Evolutionary conservation across 2,888 invertebrate species (phyloP), one percentile per base, ranked within the genome.

Genomic region (Nasonovia ribisnigri): DNA sequence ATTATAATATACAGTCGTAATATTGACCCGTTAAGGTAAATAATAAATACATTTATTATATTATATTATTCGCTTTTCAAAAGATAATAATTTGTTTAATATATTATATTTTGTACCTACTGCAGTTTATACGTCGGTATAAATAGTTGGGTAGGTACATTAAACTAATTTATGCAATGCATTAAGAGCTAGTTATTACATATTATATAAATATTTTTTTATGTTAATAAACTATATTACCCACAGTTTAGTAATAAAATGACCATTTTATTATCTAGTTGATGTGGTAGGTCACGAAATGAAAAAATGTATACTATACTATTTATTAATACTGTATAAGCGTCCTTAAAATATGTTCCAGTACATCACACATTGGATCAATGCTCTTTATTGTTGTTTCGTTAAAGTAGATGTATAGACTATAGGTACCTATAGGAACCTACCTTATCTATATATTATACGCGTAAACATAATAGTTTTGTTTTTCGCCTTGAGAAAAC

Each of bases 401-500:
- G 26, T 46, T 46, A 46, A 29, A 46, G 4, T 86, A 36, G 3
- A 46, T 4, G 36, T n/a, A n/a, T n/a, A n/a, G n/a, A n/a, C n/a
- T n/a, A n/a, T n/a, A n/a, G 16, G 36, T 20, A 20, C 0, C 5
- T 54, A 20, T 54, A 48, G 48, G 48, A 13, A 48, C 16, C 51
- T 51, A n/a, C 13, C n/a, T 67, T 67, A n/a, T 67, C n/a, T 67
- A n/a, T 16, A 67, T 36, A 67, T 36, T 16, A 67, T 36, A 67
- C 67, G 67, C 36, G 5, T 67, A 16, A 67, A 67, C 29, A 86
- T 46, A 86, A 86, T 86, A 48, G 43, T 29, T 43, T 46, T 46
- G 11, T 86, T 86, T 86, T 86, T 77, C 86, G 46, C 86, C 29
- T 86, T 86, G 86, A 86, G 86, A 43, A 86, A 43, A 86, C 43